These are phyloP conservation scores for Coenonympha arcania DNA, from an alignment of 2,888 invertebrate species.

Conservation along the genomic window DNA sequence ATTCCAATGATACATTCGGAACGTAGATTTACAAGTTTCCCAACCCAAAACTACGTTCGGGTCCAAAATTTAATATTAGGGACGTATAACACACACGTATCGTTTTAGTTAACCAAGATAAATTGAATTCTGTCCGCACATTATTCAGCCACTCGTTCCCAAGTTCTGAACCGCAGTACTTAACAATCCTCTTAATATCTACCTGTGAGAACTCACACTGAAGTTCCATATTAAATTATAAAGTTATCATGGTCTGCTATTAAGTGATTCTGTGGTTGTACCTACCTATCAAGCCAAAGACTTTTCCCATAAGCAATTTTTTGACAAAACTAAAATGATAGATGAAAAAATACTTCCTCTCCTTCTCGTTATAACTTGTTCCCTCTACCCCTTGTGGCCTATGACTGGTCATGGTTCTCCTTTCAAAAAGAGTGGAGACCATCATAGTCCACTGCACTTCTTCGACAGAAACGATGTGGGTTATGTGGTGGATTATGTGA, in stretches of 20 bases:
- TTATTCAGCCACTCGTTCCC: conserved; percentile 11
- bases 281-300: too few species aligned
- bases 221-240: conserved; percentile 23
- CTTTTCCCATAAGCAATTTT: too few species aligned
- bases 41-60: neutral
- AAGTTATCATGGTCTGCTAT: conserved; percentile 2
- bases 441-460: too few species aligned
- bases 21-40: conserved; percentile 1
- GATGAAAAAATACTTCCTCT: too few species aligned
- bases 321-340: too few species aligned
- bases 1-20: neutral
- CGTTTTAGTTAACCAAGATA: conserved; percentile 18
- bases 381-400: too few species aligned
- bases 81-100: conserved; percentile 7
- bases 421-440: too few species aligned
- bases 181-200: conserved; percentile 16
- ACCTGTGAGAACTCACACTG: conserved; percentile 21
- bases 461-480: too few species aligned
- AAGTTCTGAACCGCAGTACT: conserved; percentile 8
- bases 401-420: too few species aligned
- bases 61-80: conserved; percentile 10
- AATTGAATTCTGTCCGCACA: conserved; percentile 20
- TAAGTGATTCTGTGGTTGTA: neutral
- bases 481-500: too few species aligned
- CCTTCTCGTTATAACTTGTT: too few species aligned